A percentile compares a stretch with the other conserved stretches of the same genome.
These are phyloP conservation scores for Campylomormyrus numenius DNA, from an alignment of 2,113 vertebrate genomes.

Conservation along the genomic window DNA sequence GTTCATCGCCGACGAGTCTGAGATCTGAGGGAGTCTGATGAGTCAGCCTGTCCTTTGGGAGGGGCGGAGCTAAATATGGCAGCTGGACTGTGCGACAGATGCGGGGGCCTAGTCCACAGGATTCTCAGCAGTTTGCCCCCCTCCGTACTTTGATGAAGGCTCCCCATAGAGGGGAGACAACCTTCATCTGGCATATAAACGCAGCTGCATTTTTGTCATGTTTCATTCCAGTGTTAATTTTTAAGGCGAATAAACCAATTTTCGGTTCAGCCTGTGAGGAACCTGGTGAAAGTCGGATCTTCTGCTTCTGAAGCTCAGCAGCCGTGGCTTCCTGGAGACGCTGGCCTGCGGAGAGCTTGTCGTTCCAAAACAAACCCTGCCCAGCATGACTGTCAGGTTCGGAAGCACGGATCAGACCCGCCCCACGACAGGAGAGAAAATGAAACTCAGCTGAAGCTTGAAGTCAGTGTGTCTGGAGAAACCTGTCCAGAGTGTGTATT, in stretches of 20 bases:
- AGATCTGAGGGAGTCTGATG: constrained; percentile 28
- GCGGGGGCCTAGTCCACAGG: neutral
- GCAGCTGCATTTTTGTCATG: neutral
- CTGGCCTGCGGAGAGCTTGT: neutral
- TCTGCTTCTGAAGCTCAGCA: neutral
- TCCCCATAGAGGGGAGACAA: too few relatives aligned
- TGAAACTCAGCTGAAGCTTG: neutral
- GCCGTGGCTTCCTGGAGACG: neutral
- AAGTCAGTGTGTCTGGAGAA: neutral
- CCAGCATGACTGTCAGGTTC: neutral
- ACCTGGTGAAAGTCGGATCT: neutral
- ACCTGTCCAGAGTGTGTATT: neutral
- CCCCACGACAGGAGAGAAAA: neutral
- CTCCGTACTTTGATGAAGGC: neutral
- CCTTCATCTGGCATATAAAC: neutral
- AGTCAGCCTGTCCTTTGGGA: neutral
- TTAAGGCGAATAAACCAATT: neutral
- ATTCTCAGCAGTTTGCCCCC: neutral
- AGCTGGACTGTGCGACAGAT: neutral
- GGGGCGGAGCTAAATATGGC: neutral
- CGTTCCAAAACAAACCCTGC: neutral
- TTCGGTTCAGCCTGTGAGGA: neutral
- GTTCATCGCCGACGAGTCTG: constrained; percentile 44
- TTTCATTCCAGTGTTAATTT: neutral
- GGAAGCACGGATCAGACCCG: too few relatives aligned